Base-by-base conservation (phyloP, 2,113 vertebrate genomes). In the Thunnus thynnus region DNA sequence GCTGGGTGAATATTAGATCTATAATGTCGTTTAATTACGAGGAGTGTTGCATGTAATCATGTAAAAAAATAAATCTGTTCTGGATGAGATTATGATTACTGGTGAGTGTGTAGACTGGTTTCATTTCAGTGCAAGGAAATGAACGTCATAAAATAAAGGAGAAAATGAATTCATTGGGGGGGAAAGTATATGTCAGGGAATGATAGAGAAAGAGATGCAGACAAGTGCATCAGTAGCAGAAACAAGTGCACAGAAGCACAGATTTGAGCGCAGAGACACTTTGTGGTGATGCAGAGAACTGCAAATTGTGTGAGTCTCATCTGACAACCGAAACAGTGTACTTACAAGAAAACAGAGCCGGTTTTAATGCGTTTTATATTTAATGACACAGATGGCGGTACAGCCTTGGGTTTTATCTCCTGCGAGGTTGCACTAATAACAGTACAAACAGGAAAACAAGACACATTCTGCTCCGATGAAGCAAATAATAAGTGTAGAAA, bases 241-340 rank as follows among this genome's bases (percentile, higher is more conserved):
- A 72, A 62, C 64, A 78, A 76, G 62, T 32, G 74, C 6, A 79
- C 8, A 82, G 32, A 67, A 2, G 63, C 70, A 72, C 70, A 82
- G 44, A 86, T 64, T 63, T 82, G 89, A 85, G 83, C 50, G 91
- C 51, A 92, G 92, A 83, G 94, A 88, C 95, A 87, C 91, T 76
- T 1, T 50, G 94, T 94, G 95, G 94, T 30, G 14, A 84, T 73
- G 48, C 0, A 18, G 32, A 51, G 85, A 86, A 91, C 44, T 90
- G 78, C 90, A 88, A 14, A 16, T 8, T 27, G 13, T 62, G 54
- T 16, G 27, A 56, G 10, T 44, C 58, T 44, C 20, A 54, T 48
- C 14, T 55, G 2, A 14, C 14, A 50, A 16, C 20, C 54, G 71
- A 57, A 14, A 30, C 54, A 47, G 2, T 20, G 75, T 25, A 6